phyloP scores from a whole-genome alignment of 2,888 invertebrate species.

The Achlya flavicornis region DNA sequence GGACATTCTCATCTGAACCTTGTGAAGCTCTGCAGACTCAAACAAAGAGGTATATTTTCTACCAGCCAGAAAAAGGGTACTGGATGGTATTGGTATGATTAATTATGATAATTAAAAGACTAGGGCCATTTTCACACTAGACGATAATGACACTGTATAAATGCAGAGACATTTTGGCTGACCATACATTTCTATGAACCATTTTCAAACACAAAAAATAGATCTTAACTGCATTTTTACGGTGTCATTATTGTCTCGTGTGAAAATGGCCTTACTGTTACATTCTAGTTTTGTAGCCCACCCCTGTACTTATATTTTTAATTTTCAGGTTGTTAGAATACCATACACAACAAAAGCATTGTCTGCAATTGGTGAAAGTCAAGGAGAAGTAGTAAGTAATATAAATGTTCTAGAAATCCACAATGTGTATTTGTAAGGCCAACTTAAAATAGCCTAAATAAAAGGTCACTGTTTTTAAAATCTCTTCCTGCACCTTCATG shows the following conservation, averaged over 20 bases:
- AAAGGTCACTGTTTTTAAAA: no score
- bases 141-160: no score
- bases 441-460: not conserved
- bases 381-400: constrained; percentile 88
- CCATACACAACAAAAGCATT: constrained; percentile 87
- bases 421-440: constrained; percentile 6
- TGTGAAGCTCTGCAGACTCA: constrained; percentile 95
- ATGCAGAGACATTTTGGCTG: no score
- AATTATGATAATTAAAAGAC: not conserved
- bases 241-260: no score
- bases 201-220: no score
- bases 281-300: no score
- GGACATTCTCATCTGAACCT: constrained; percentile 91
- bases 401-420: not conserved
- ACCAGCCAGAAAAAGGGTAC: constrained; percentile 92
- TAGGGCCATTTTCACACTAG: no score
- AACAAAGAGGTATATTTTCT: constrained; percentile 94
- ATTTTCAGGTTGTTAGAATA: constrained; percentile 88
- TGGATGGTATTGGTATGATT: constrained; percentile 94
- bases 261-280: not conserved
- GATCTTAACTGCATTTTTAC: no score
- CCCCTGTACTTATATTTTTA: not conserved
- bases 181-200: no score
- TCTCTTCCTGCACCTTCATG: not conserved
- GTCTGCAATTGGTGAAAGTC: constrained; percentile 90